Evolutionary conservation across 2,113 vertebrate genomes (phyloP), one percentile per base, ranked within the genome.

Genomic region (Lucifuga dentata): DNA sequence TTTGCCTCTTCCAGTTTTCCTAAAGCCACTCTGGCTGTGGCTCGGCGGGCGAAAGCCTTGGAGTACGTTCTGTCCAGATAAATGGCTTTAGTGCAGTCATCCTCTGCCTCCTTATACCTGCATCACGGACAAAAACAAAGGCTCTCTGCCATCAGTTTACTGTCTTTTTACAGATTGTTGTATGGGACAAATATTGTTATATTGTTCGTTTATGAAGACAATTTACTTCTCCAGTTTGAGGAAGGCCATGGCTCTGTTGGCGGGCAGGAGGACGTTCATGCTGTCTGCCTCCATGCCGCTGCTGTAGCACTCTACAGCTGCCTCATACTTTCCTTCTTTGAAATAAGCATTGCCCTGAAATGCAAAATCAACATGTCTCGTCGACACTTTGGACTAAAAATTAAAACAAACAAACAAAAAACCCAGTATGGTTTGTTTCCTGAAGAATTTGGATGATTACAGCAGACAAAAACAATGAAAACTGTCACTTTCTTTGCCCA

Each of bases 211-310:
- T 7, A 3, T 29, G 26, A 29, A 5, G 26, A 29, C 3, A 29
- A 13, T 89, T 90, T 90, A 97, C 97, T 80, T 97, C 45, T 96
- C 89, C 32, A 97, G 91, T 81, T 96, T 98, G 5, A 99, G 89
- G 69, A 93, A 95, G 33, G 97, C 96, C 97, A 99, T 99, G 43
- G 98, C 97, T 90, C 98, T 93, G 87, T 99, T 99, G n/a, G 97
- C 98, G 1, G 95, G 95, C 51, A 99, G 92, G 0, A 99, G 92
- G 1, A 93, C 95, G 40, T 99, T 98, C 74, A 90, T 84, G 71
- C 83, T 55, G 92, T 99, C 98, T 15, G 94, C 96, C 90, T 94
- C 91, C 21, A 98, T 95, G 9, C 97, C 98, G 58, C 86, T 88
- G 40, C 91, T 95, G 64, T 99, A 99, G 68, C 95, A 98, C 8